Percentiles rank a stretch among this genome's conserved stretches.
phyloP scores from a whole-genome alignment of 1,140 invertebrate genomes.

The Nephila pilipes region DNA sequence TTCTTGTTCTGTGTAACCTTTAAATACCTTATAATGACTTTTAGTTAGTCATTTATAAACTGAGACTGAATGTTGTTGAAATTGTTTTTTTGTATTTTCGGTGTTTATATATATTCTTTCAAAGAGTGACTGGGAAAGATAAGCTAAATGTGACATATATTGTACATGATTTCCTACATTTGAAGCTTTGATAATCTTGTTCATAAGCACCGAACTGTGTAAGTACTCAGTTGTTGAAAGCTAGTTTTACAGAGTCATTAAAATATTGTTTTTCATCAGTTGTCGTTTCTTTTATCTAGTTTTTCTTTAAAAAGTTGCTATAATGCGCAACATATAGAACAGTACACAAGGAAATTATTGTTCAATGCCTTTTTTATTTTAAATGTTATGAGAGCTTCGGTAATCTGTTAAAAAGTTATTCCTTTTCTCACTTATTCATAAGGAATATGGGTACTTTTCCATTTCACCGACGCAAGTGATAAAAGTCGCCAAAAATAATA shows the following conservation, averaged over 20 bases:
- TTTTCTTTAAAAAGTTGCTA: too few relatives aligned
- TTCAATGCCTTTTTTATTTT: too few relatives aligned
- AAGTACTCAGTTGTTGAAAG: constrained; percentile 67
- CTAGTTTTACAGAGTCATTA: constrained; percentile 76
- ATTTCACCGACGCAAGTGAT: too few relatives aligned
- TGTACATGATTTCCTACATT: constrained; percentile 54
- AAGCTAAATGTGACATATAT: background rate
- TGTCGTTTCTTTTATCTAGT: background rate
- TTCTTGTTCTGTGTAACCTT: background rate
- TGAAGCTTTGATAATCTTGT: constrained; percentile 76
- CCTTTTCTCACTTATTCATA: too few relatives aligned
- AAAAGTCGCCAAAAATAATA: too few relatives aligned
- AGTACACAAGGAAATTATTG: too few relatives aligned
- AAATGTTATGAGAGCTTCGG: too few relatives aligned
- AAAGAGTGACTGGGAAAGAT: background rate
- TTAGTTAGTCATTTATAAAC: constrained; percentile 1
- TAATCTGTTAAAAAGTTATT: too few relatives aligned
- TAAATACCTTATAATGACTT: background rate
- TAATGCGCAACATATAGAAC: too few relatives aligned
- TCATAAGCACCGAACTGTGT: constrained; percentile 36
- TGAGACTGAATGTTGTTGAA: background rate
- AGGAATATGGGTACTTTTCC: too few relatives aligned
- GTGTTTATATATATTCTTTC: background rate
- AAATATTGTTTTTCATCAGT: constrained; percentile 75
- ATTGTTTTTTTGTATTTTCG: background rate